Evolutionary conservation across 2,113 vertebrate genomes (phyloP).

Genomic region (Malurus cyaneus): DNA sequence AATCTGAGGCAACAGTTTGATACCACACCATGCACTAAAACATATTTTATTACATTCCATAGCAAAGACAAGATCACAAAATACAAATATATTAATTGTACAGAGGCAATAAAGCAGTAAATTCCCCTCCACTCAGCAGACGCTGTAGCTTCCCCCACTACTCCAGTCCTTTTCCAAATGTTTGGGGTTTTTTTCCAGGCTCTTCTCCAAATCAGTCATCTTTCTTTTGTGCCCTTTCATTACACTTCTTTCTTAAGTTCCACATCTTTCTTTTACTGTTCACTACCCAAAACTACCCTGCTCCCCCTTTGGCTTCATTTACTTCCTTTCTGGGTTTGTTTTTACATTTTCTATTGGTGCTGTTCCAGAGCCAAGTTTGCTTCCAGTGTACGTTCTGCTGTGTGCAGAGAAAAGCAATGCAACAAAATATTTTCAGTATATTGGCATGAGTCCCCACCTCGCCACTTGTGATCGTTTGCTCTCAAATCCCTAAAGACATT

Average conservation of each 20-base stretch:
- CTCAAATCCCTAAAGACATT: slow-evolving; percentile 31
- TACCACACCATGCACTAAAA: neutral
- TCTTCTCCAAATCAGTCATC: slow-evolving; percentile 18
- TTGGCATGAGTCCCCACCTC: neutral
- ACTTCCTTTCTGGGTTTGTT: slow-evolving; percentile 60
- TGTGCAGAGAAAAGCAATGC: slow-evolving; percentile 30
- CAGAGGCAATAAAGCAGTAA: neutral
- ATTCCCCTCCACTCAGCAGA: neutral
- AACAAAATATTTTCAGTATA: slow-evolving; percentile 45
- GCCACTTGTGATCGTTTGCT: slow-evolving; percentile 21
- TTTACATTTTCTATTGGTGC: slow-evolving; percentile 52
- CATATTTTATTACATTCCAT: neutral
- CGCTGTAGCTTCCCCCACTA: neutral
- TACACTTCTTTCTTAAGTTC: slow-evolving; percentile 37
- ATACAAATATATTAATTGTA: neutral
- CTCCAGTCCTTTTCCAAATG: neutral
- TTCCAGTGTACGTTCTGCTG: slow-evolving; percentile 27
- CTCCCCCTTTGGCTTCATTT: slow-evolving; percentile 14
- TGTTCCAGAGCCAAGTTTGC: slow-evolving; percentile 39
- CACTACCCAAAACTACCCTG: slow-evolving; percentile 34
- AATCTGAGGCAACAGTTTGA: neutral
- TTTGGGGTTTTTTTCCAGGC: neutral
- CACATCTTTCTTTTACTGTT: slow-evolving; percentile 30
- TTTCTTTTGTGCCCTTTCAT: slow-evolving; percentile 31
- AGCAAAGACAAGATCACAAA: slow-evolving; percentile 18